A percentile compares a stretch with the other conserved stretches of the same genome.
These are phyloP conservation scores for Mallotus villosus DNA, from an alignment of 2,797 vertebrate genomes.

Conservation along the genomic window DNA sequence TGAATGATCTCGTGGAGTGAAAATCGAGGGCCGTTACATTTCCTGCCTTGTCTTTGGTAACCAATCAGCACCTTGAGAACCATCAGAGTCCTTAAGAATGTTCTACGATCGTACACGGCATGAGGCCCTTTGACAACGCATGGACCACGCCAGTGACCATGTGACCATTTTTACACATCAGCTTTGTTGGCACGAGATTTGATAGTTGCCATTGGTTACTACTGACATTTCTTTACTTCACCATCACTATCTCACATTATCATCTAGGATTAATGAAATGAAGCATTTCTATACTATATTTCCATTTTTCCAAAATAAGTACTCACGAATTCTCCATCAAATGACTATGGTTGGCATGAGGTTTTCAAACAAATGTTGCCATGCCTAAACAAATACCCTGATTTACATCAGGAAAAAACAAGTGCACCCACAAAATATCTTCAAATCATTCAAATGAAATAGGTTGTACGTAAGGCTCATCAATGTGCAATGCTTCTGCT, in stretches of 20 bases:
- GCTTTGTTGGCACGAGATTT: not conserved
- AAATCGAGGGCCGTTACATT: not conserved
- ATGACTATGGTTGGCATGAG: not conserved
- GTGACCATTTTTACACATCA: constrained; percentile 16
- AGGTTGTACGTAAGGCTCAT: not conserved
- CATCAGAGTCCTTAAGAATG: constrained; percentile 14
- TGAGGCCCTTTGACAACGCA: constrained; percentile 33
- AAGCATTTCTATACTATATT: not conserved
- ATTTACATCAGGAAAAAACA: not conserved
- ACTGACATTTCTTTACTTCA: not conserved
- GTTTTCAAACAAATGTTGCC: not conserved
- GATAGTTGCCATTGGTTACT: not conserved
- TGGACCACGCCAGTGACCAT: constrained; percentile 30
- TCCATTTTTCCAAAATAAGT: not conserved
- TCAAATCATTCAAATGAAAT: not conserved
- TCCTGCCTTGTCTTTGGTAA: constrained; percentile 6
- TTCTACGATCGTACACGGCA: not conserved
- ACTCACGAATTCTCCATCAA: not conserved
- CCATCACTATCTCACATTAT: not conserved
- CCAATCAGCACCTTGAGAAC: constrained; percentile 2
- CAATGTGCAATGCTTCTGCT: not conserved
- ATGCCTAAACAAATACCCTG: not conserved
- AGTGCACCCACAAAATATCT: constrained; percentile 1
- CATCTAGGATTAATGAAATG: not conserved
- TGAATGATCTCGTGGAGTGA: not conserved